A percentile compares a stretch with the other conserved stretches of the same genome.
These are phyloP conservation scores for Capitulum mitella DNA, from an alignment of 2,888 invertebrate species.

Conservation along the genomic window DNA sequence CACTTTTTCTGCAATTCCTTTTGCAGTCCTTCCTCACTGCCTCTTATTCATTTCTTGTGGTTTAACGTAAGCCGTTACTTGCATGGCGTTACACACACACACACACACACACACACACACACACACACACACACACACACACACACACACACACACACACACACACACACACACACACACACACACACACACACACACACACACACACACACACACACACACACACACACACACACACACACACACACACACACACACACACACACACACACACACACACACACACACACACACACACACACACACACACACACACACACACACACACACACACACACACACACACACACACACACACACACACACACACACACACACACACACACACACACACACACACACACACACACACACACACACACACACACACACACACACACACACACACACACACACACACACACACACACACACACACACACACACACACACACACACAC, in stretches of 20 bases:
- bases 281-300: conserved; percentile 17
- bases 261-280: not conserved
- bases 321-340: conserved; percentile 25
- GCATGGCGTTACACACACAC: not conserved
- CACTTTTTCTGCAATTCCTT: no score
- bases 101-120: not conserved
- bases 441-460: no score
- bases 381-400: not conserved
- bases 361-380: not conserved
- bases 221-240: conserved; percentile 2
- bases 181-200: conserved; percentile 24
- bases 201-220: conserved; percentile 1
- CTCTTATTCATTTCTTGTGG: no score
- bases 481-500: no score
- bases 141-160: conserved; percentile 8
- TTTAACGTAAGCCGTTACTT: no score
- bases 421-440: no score
- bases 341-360: conserved; percentile 16
- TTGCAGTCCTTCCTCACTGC: no score
- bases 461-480: no score
- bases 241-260: conserved; percentile 15
- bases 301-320: conserved; percentile 22
- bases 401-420: no score
- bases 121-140: not conserved
- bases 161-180: conserved; percentile 5